phyloP scores from a whole-genome alignment of 2,113 vertebrate species.

The Lethenteron reissneri region DNA sequence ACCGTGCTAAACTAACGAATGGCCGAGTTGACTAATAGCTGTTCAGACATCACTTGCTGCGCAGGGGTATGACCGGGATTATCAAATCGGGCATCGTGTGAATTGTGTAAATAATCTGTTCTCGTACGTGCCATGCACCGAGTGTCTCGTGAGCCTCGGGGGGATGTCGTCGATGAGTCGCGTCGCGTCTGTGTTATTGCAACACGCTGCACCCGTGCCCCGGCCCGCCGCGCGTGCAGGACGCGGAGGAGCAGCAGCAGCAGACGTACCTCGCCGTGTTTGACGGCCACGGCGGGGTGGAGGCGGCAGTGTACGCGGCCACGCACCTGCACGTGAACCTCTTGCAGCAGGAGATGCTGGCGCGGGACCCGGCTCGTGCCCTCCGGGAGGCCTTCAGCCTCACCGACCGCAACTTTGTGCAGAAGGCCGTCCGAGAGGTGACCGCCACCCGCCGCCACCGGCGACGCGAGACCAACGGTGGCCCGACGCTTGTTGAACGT shows the following conservation, averaged over 20 bases:
- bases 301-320: constrained; percentile 50
- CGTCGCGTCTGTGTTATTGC: constrained; percentile 7
- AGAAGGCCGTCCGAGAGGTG: constrained; percentile 64
- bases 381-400: constrained; percentile 40
- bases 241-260: constrained; percentile 12
- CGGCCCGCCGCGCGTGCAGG: constrained; percentile 24
- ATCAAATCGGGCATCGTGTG: too few species aligned
- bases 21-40: too few species aligned
- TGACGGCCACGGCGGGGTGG: constrained; percentile 70
- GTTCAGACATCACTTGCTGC: too few species aligned
- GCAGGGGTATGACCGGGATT: too few species aligned
- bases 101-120: too few species aligned
- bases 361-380: constrained; percentile 27
- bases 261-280: constrained; percentile 67
- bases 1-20: too few species aligned
- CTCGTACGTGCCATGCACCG: too few species aligned
- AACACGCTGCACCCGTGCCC: neutral
- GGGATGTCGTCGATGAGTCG: too few species aligned
- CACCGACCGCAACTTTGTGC: constrained; percentile 59
- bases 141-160: too few species aligned
- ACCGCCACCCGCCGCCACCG: constrained; percentile 7
- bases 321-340: constrained; percentile 46
- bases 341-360: constrained; percentile 30
- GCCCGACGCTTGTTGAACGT: too few species aligned
- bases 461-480: too few species aligned